Base-by-base conservation (phyloP, 1,140 invertebrate species). In the Aricia agestis region DNA sequence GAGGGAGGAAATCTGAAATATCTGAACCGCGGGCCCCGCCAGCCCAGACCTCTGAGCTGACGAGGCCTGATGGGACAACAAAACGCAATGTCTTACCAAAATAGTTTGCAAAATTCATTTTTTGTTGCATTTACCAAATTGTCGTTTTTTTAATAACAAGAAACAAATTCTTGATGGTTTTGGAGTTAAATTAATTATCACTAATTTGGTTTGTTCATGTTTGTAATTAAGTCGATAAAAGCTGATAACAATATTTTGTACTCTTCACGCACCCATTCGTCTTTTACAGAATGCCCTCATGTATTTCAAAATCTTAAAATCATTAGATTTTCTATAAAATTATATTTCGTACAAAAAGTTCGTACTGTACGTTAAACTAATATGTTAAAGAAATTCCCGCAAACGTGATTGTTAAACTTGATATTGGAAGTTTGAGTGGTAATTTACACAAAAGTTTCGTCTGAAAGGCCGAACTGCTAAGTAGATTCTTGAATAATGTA, bases 371-470 rank as follows among this genome's bases (percentile, higher is more conserved):
- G n/a, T 18, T 59, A 59, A 59, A 17, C 15, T 65, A 71, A 77
- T 75, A 73, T 75, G 74, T 78, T 69, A 70, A 7, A 68, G 68
- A 77, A 83, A 74, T 72, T 77, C 76, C 66, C 72, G 72, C 66
- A 73, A 80, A 82, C 74, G 79, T 79, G 76, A 80, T 80, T 83
- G 70, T 59, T 72, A 77, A 83, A 80, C 76, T 83, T 83, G 76
- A 82, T 83, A 80, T 83, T 78, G 77, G 80, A 83, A 81, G 78
- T 82, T 82, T 74, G 75, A 85, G 78, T 78, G 74, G 75, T 79
- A 85, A 83, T 83, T 82, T 85, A 78, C 77, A 78, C 74, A 77
- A 79, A 78, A 80, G 77, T 79, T 81, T 73, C 75, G 77, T 80
- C 76, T 75, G 73, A 76, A 76, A 77, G 74, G 76, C 70, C 73